These are phyloP conservation scores for Caenorhabditis sinica DNA, from an alignment of 2,888 invertebrate species.

Conservation along the genomic window DNA sequence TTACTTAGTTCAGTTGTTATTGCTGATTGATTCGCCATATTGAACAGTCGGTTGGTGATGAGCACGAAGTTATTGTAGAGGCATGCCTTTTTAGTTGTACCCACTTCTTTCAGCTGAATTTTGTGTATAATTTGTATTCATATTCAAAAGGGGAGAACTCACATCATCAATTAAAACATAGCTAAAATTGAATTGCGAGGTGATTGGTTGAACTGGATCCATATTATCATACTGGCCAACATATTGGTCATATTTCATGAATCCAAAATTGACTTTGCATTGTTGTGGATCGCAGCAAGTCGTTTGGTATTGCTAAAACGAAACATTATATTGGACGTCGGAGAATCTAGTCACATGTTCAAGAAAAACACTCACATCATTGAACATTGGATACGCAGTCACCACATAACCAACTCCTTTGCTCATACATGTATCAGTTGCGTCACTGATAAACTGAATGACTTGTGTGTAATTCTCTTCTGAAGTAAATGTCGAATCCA, in stretches of 20 bases:
- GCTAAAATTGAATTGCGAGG: slow-evolving; percentile 57
- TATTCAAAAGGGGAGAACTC: background rate
- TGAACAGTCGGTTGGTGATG: slow-evolving; percentile 73
- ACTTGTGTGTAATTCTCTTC: slow-evolving; percentile 66
- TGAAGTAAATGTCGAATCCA: slow-evolving; percentile 66
- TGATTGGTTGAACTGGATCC: slow-evolving; percentile 59
- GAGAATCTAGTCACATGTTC: too few relatives aligned
- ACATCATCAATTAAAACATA: slow-evolving; percentile 64
- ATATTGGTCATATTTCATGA: slow-evolving; percentile 68
- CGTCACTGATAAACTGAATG: slow-evolving; percentile 64
- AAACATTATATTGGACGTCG: background rate
- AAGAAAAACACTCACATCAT: slow-evolving; percentile 36
- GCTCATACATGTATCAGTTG: slow-evolving; percentile 66
- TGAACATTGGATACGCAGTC: slow-evolving; percentile 70
- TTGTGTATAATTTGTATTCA: background rate
- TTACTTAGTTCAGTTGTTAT: slow-evolving; percentile 39
- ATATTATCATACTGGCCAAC: slow-evolving; percentile 63
- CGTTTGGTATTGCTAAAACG: background rate
- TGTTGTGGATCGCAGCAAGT: background rate
- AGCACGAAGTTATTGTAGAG: slow-evolving; percentile 74
- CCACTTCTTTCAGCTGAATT: slow-evolving; percentile 64
- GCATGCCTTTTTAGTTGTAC: slow-evolving; percentile 50
- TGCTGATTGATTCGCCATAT: slow-evolving; percentile 29
- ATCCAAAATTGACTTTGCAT: slow-evolving; percentile 35
- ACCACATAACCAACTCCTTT: slow-evolving; percentile 69